Conservation (phyloP, 1,140 invertebrate species). For the Drosophila navojoa region DNA sequence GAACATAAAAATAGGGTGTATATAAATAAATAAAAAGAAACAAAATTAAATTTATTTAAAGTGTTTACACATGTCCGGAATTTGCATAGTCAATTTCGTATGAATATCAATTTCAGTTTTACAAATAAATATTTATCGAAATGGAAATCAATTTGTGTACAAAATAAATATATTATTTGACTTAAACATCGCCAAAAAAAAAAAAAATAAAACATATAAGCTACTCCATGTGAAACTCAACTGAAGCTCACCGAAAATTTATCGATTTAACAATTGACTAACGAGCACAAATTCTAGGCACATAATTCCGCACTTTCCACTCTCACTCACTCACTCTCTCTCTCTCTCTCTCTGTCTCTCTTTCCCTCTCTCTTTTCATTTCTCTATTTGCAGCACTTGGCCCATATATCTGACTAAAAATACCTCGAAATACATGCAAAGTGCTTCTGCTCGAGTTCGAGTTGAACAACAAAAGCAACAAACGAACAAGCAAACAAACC, state of each 20-base stretch:
- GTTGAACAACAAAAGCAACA: slow-evolving; percentile 22
- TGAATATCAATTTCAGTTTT: no score
- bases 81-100: no score
- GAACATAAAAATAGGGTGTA: neutral
- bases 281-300: slow-evolving; percentile 54
- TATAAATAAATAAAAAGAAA: neutral
- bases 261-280: slow-evolving; percentile 72
- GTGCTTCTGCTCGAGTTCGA: slow-evolving; percentile 23
- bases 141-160: no score
- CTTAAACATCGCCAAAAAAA: no score
- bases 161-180: neutral
- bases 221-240: no score
- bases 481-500: slow-evolving; percentile 9
- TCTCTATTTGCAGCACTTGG: slow-evolving; percentile 33
- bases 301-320: slow-evolving; percentile 3
- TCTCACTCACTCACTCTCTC: neutral
- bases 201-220: no score
- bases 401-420: slow-evolving; percentile 26
- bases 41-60: neutral
- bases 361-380: neutral
- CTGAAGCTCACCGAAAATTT: slow-evolving; percentile 37
- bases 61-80: no score
- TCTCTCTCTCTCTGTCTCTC: neutral
- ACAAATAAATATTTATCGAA: slow-evolving; percentile 1
- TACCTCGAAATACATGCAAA: slow-evolving; percentile 45